Evolutionary conservation across 2,888 invertebrate genomes (phyloP).

Genomic region (Selenia dentaria): DNA sequence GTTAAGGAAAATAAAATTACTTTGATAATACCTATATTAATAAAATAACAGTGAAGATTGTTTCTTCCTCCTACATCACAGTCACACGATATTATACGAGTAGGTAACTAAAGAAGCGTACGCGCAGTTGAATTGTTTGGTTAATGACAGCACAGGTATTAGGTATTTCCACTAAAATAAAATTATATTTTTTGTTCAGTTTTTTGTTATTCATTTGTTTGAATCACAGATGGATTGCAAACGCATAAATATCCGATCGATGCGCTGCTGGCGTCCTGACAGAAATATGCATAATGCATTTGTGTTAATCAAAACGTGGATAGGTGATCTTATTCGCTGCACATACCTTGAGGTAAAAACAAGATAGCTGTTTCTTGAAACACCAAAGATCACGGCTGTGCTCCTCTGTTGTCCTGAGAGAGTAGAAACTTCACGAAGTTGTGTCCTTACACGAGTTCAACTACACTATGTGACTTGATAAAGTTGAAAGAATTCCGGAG

Average conservation of each 20-base stretch:
- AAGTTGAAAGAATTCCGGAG: conserved; percentile 14
- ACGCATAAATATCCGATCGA: conserved; percentile 40
- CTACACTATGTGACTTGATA: conserved; percentile 11
- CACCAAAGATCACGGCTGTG: conserved; percentile 19
- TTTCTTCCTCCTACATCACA: no score
- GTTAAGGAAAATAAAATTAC: no score
- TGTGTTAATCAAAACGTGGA: conserved; percentile 46
- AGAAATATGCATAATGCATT: conserved; percentile 58
- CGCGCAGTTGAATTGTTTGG: background rate
- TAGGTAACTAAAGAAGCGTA: background rate
- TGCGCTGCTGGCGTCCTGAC: no score
- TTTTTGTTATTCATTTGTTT: background rate
- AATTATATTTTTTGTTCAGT: background rate
- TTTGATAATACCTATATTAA: no score
- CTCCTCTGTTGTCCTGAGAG: conserved; percentile 24
- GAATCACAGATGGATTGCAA: conserved; percentile 11
- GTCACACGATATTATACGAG: background rate
- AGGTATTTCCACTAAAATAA: background rate
- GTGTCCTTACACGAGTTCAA: conserved; percentile 2
- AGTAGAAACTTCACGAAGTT: background rate
- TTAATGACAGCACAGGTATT: background rate
- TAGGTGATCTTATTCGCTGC: conserved; percentile 44
- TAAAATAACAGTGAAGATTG: no score
- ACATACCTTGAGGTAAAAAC: conserved; percentile 71
- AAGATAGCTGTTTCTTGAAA: conserved; percentile 38